Evolutionary conservation across 1,140 invertebrate genomes (phyloP), one percentile per base, ranked within the genome.

Genomic region (Dendrolimus punctatus): DNA sequence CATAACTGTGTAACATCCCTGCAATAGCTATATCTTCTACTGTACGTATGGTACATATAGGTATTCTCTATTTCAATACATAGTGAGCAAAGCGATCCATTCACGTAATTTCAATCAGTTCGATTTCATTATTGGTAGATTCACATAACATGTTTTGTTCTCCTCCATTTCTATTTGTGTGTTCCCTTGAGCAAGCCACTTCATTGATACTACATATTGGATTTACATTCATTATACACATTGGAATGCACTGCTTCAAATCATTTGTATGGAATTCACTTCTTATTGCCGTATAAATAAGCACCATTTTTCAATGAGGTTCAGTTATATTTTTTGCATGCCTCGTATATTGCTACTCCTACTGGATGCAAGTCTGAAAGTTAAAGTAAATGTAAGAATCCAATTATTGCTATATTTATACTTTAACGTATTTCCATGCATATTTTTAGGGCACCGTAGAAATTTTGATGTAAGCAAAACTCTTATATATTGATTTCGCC

Each of bases 171-270:
- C 66, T 63, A 68, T 68, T 68, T 63, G 56, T 58, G 62, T 9
- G 40, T 58, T 58, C 49, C 49, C 64, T 60, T 57, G 51, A 60
- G 41, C 55, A 42, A 60, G 39, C 58, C 64, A 66, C 60, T 69
- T 66, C 64, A 69, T 66, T 66, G 60, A 62, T 62, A 54, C 59
- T 50, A 55, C 42, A 51, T 49, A 39, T 44, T 51, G 55, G 56
- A 57, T 64, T 60, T 58, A 55, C 59, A 49, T 60, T 64, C 44
- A 58, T 64, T 60, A 57, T 56, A 55, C 57, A 52, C 48, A 46
- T 46, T 36, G 67, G 67, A 52, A 70, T 69, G 67, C 64, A 64
- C 47, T 53, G 57, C 10, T 49, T 40, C 51, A 56, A 51, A 46
- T 47, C 45, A 9, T 60, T 56, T 56, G 63, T 66, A 66, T 53